These are phyloP conservation scores for Gymnodraco acuticeps DNA, from an alignment of 2,797 vertebrate genomes.

Conservation along the genomic window DNA sequence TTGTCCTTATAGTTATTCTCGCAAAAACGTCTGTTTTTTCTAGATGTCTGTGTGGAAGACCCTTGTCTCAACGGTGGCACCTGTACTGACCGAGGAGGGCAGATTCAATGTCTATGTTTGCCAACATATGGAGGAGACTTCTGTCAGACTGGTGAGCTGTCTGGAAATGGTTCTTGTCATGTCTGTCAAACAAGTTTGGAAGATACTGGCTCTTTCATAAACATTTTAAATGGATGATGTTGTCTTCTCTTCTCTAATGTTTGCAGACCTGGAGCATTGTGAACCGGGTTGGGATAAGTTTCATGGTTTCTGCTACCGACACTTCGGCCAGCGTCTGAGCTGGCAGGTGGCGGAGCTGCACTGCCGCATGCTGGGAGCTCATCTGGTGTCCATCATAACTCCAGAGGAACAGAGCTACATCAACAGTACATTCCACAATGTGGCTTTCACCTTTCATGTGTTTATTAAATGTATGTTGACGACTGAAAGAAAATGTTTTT, in stretches of 20 bases:
- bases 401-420: constrained; percentile 95
- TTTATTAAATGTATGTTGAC: background rate
- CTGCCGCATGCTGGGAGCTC: constrained; percentile 89
- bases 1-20: background rate
- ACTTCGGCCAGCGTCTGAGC: constrained; percentile 89
- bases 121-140: constrained; percentile 91
- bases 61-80: constrained; percentile 96
- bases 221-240: background rate
- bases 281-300: constrained; percentile 92
- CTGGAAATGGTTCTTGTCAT: background rate
- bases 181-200: background rate
- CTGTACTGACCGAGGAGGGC: constrained; percentile 84
- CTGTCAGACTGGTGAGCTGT: constrained; percentile 89
- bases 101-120: constrained; percentile 89
- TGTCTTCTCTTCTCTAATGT: constrained; percentile 4
- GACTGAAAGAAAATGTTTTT: background rate
- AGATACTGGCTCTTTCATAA: background rate
- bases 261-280: constrained; percentile 88
- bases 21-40: constrained; percentile 57
- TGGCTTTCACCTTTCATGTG: background rate
- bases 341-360: constrained; percentile 95
- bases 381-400: constrained; percentile 92
- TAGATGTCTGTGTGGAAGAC: constrained; percentile 90
- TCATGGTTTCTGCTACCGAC: constrained; percentile 94
- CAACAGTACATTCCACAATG: constrained; percentile 83